Conservation (phyloP, 1,140 invertebrate genomes). For the Drosophila watanabei region DNA sequence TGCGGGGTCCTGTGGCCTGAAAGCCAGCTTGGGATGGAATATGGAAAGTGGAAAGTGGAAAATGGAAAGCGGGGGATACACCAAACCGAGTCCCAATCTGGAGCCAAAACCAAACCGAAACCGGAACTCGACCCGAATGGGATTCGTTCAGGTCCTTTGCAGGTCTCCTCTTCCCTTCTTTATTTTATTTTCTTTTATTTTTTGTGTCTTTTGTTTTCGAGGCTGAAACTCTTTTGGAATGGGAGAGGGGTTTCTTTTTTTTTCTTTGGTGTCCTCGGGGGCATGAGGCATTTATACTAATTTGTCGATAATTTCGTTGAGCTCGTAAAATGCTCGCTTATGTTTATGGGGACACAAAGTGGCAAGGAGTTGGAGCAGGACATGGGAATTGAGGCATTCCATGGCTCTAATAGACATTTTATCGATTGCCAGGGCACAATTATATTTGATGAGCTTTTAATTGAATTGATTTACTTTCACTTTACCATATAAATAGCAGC, state of each 20-base stretch:
- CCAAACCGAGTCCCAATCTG: background rate
- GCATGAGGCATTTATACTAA: conserved; percentile 76
- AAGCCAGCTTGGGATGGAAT: conserved; percentile 1
- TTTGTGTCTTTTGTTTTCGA: conserved; percentile 11
- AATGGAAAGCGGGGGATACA: background rate
- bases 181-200: background rate
- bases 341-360: conserved; percentile 46
- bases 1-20: conserved; percentile 10
- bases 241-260: background rate
- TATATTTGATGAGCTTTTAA: conserved; percentile 80
- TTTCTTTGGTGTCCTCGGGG: background rate
- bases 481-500: conserved; percentile 38
- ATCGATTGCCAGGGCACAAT: conserved; percentile 70
- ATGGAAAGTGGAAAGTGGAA: background rate
- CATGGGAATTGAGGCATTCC: conserved; percentile 32
- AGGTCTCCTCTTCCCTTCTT: conserved; percentile 5
- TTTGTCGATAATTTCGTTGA: conserved; percentile 77
- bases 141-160: conserved; percentile 18
- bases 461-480: conserved; percentile 74
- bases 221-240: conserved; percentile 7
- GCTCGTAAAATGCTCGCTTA: conserved; percentile 61
- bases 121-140: conserved; percentile 7
- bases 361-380: conserved; percentile 17
- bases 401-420: conserved; percentile 59
- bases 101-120: conserved; percentile 11